Evolutionary conservation across 2,888 invertebrate genomes (phyloP), one percentile per base, ranked within the genome.

Genomic region (Orthosia cruda): DNA sequence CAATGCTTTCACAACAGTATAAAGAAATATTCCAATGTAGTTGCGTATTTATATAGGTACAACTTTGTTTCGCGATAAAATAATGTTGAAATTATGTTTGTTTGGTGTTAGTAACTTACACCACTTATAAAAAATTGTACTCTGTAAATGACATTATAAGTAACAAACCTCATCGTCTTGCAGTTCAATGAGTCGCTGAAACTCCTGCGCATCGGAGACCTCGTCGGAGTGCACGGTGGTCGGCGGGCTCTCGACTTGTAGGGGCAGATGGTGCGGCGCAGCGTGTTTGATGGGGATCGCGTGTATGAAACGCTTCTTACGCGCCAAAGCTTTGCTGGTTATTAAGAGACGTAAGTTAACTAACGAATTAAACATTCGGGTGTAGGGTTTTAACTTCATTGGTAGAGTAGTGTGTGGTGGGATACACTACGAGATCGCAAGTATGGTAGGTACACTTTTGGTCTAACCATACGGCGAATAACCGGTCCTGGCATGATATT

Each of bases 141-240:
- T 40, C 15, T 40, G 40, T 20, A 15, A n/a, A 26, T 26, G 0
- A 47, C 26, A 9, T 32, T n/a, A 64, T 50, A 40, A 57, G 26
- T 52, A 23, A 64, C 71, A 40, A 81, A 94, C 96, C 90, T 95
- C 93, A 72, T 96, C 95, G 61, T 95, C 95, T 71, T 92, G 89
- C 63, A 94, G 66, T 84, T 96, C 96, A 9, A 95, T 89, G 9
- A 94, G 76, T 57, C 91, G 90, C 11, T 92, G 92, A 65, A 95
- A 90, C 62, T 94, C 92, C 67, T 93, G 92, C 81, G 92, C 84
- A 23, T 94, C 92, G 2, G 83, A 26, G 16, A 87, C 59, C 45
- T 62, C 45, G 20, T 75, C 75, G 4, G 80, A 20, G 5, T 55
- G 23, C 20, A 74, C 68, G 1, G 86, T 83, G 11, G 89, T 84